Conservation (phyloP, 2,888 invertebrate species). For the Acrocyrtus sp. region DNA sequence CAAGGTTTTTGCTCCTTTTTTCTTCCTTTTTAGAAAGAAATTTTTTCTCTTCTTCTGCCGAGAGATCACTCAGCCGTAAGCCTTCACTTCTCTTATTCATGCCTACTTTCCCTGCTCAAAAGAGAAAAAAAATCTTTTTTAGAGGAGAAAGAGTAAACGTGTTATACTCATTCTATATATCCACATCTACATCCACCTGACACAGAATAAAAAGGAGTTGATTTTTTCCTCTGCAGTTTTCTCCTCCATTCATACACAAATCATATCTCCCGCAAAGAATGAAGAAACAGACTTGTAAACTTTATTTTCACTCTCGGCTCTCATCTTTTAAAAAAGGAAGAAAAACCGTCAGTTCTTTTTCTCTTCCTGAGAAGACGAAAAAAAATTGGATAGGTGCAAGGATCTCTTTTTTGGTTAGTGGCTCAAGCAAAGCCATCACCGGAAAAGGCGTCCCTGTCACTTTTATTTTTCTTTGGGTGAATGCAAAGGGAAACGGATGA, state of each 20-base stretch:
- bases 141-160: neutral
- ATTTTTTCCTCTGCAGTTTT: neutral
- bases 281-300: too few relatives aligned
- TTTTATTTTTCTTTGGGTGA: neutral
- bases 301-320: too few relatives aligned
- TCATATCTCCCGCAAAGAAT: too few relatives aligned
- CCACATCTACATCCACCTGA: neutral
- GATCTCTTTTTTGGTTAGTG: neutral
- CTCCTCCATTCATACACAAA: neutral
- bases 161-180: too few relatives aligned
- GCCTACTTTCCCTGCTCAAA: too few relatives aligned
- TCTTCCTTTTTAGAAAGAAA: too few relatives aligned
- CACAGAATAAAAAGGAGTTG: neutral
- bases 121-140: neutral
- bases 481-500: too few relatives aligned
- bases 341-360: neutral
- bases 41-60: too few relatives aligned
- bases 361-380: neutral
- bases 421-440: conserved; percentile 30
- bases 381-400: too few relatives aligned
- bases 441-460: conserved; percentile 32
- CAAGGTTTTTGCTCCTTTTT: neutral
- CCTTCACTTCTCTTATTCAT: neutral
- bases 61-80: neutral
- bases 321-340: neutral